A percentile compares a stretch with the other conserved stretches of the same genome.
Conservation (phyloP, 2,888 invertebrate genomes). For the Caenorhabditis sp. region DNA sequence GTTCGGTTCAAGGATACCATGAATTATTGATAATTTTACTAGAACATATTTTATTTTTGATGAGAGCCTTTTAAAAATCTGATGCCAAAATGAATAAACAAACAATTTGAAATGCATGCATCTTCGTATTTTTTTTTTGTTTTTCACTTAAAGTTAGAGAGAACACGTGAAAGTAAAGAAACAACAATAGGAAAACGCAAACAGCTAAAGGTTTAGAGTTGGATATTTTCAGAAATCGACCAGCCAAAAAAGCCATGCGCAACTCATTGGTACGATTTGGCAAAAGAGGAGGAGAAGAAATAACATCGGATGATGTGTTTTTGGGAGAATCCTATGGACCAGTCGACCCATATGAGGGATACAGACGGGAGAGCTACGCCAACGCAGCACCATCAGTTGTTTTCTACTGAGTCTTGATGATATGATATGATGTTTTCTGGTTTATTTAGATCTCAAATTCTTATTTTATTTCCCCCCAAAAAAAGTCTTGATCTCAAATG, state of each 20-base stretch:
- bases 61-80: not conserved
- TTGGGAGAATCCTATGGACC: constrained; percentile 40
- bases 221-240: constrained; percentile 48
- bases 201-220: not conserved
- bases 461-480: not conserved
- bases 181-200: not conserved
- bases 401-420: constrained; percentile 14
- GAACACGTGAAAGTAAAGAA: not conserved
- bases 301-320: constrained; percentile 33
- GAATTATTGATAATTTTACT: no score
- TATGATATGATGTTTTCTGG: not conserved
- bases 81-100: not conserved
- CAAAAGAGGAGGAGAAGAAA: constrained; percentile 48
- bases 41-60: not conserved
- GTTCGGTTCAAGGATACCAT: no score
- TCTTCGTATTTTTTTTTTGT: not conserved
- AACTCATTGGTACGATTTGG: constrained; percentile 68
- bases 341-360: constrained; percentile 25
- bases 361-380: constrained; percentile 30
- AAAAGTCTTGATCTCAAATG: not conserved
- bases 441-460: not conserved
- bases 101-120: not conserved
- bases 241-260: constrained; percentile 67
- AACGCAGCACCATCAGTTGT: constrained; percentile 26
- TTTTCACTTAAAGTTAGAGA: not conserved